Evolutionary conservation across 2,888 invertebrate species (phyloP).

Genomic region (Eupithecia tripunctaria): DNA sequence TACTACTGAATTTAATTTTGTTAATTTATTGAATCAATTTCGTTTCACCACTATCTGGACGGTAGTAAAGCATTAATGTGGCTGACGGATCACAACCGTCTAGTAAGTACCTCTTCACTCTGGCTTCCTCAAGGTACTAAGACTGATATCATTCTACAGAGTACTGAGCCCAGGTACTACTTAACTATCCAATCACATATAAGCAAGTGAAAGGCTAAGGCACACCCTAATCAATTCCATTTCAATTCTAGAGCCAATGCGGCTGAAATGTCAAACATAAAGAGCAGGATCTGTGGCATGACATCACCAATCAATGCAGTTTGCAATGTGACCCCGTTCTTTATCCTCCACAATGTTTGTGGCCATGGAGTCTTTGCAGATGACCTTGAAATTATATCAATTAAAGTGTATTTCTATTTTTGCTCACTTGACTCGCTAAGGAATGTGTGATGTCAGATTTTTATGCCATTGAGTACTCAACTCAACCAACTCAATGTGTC

Average conservation of each 20-base stretch:
- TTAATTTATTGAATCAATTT: not conserved
- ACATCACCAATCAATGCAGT: slow-evolving; percentile 38
- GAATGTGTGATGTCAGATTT: slow-evolving; percentile 66
- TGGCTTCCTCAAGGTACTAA: not conserved
- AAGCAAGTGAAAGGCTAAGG: not conserved
- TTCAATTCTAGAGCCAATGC: slow-evolving; percentile 1
- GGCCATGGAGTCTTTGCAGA: slow-evolving; percentile 26
- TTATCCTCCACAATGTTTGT: slow-evolving; percentile 37
- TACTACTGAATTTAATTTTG: not conserved
- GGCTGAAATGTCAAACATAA: slow-evolving; percentile 23
- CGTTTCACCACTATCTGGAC: not conserved
- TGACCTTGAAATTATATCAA: slow-evolving; percentile 60
- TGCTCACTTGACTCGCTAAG: slow-evolving; percentile 60
- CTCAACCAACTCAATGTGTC: slow-evolving; percentile 11
- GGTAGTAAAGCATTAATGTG: not conserved
- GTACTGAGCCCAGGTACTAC: not conserved
- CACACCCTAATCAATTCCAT: slow-evolving; percentile 5
- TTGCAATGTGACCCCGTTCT: slow-evolving; percentile 38
- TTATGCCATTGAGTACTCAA: slow-evolving; percentile 43
- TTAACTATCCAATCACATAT: not conserved
- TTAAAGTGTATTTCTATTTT: slow-evolving; percentile 64
- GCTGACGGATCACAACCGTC: not conserved
- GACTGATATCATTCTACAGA: not conserved
- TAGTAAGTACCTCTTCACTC: not conserved
- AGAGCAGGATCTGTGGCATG: slow-evolving; percentile 20